Percentiles rank a stretch among this genome's conserved stretches.
Conservation (phyloP, 2,888 invertebrate genomes). For the Xestobium rufovillosum region DNA sequence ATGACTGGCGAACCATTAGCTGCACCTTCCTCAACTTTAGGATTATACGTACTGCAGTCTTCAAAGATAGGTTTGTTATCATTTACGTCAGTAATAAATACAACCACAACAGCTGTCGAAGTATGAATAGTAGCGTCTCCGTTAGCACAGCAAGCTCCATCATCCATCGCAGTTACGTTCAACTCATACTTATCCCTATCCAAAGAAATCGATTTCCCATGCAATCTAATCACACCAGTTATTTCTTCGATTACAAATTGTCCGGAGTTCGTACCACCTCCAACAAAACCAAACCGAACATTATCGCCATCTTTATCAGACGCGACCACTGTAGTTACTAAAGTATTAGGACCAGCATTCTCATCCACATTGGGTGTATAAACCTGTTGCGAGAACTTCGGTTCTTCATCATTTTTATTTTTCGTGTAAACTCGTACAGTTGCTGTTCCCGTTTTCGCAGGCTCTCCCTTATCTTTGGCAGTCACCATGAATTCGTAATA, state of each 20-base stretch:
- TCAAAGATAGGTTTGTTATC: conserved; percentile 95
- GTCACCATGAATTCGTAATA: conserved; percentile 93
- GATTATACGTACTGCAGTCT: conserved; percentile 86
- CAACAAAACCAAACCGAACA: conserved; percentile 81
- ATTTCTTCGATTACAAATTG: conserved; percentile 94
- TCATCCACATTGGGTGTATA: conserved; percentile 95
- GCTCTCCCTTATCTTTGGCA: conserved; percentile 92
- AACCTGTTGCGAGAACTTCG: conserved; percentile 93
- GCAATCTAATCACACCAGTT: conserved; percentile 86
- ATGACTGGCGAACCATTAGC: conserved; percentile 90
- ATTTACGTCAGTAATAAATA: conserved; percentile 95
- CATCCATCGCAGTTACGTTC: conserved; percentile 95
- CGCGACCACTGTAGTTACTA: conserved; percentile 94
- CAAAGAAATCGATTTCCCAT: conserved; percentile 76
- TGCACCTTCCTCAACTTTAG: conserved; percentile 91
- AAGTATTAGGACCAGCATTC: conserved; percentile 89
- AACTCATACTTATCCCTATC: conserved; percentile 92
- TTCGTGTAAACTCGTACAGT: conserved; percentile 95
- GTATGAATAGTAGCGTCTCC: conserved; percentile 84
- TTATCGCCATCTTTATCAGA: conserved; percentile 97
- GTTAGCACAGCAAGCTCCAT: conserved; percentile 92
- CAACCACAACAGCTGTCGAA: conserved; percentile 90
- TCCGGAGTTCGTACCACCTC: conserved; percentile 82
- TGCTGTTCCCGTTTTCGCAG: conserved; percentile 84
- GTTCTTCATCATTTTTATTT: conserved; percentile 96